phyloP scores from a whole-genome alignment of 2,888 invertebrate genomes.

The Dynastes hyllus region DNA sequence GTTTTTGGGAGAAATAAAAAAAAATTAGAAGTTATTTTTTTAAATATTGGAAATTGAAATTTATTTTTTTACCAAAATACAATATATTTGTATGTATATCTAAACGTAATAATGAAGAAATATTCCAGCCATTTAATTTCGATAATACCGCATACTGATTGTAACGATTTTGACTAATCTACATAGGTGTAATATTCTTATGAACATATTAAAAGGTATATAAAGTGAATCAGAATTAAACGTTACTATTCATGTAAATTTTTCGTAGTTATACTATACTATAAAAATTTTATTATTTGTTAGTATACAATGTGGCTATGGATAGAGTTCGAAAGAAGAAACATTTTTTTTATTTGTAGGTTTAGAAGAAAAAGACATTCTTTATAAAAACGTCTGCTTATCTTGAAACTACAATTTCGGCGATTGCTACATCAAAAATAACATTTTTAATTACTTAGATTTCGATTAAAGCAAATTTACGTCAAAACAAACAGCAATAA shows the following conservation, averaged over 20 bases:
- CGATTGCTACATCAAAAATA: too few relatives aligned
- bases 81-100: not conserved
- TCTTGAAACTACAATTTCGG: too few relatives aligned
- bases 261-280: not conserved
- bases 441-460: too few relatives aligned
- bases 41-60: constrained; percentile 4
- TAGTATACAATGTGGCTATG: too few relatives aligned
- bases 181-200: constrained; percentile 8
- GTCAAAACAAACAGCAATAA: too few relatives aligned
- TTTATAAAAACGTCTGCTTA: too few relatives aligned
- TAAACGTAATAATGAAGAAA: not conserved
- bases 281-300: too few relatives aligned
- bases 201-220: not conserved
- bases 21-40: constrained; percentile 15
- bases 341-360: too few relatives aligned
- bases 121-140: not conserved
- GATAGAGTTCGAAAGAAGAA: too few relatives aligned
- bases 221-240: constrained; percentile 4
- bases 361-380: too few relatives aligned
- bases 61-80: constrained; percentile 10
- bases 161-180: constrained; percentile 9
- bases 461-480: too few relatives aligned
- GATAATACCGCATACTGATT: constrained; percentile 2
- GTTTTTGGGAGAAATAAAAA: not conserved
- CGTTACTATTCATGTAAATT: not conserved